phyloP scores from a whole-genome alignment of 2,888 invertebrate species.

The Sinotaia quadrata region DNA sequence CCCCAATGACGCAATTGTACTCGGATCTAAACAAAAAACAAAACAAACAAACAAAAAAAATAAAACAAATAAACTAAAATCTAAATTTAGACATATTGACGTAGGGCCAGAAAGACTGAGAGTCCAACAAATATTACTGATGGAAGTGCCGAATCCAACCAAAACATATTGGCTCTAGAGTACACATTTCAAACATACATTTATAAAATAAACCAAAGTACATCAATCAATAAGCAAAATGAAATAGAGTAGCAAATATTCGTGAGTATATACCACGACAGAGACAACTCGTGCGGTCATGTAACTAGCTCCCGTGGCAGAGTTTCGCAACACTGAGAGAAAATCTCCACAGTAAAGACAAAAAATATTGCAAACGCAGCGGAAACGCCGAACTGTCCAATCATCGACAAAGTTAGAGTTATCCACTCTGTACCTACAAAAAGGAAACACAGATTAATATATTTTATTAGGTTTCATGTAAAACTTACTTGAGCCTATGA shows the following conservation, averaged over 20 bases:
- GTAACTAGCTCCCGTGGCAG: constrained; percentile 88
- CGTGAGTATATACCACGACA: constrained; percentile 57
- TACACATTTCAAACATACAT: too few species aligned
- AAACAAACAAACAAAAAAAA: too few species aligned
- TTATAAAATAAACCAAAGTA: too few species aligned
- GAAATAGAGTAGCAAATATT: too few species aligned
- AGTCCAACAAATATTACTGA: constrained; percentile 32
- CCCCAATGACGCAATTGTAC: too few species aligned
- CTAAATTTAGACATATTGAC: too few species aligned
- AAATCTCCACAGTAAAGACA: constrained; percentile 91
- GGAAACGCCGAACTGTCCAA: constrained; percentile 85
- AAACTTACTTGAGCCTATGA: too few species aligned
- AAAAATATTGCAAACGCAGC: constrained; percentile 89
- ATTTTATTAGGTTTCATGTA: too few species aligned
- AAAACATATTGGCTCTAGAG: background rate
- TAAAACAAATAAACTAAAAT: too few species aligned
- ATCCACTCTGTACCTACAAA: constrained; percentile 37
- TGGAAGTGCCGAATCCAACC: constrained; percentile 31
- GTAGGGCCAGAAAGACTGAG: constrained; percentile 32
- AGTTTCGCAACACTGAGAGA: constrained; percentile 90
- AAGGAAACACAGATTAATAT: background rate
- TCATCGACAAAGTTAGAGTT: constrained; percentile 79
- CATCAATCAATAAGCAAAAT: too few species aligned
- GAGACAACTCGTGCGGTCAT: constrained; percentile 89
- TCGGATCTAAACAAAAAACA: too few species aligned